Evolutionary conservation across 2,888 invertebrate species (phyloP), one percentile per base, ranked within the genome.

Genomic region (Dynastes tityus): DNA sequence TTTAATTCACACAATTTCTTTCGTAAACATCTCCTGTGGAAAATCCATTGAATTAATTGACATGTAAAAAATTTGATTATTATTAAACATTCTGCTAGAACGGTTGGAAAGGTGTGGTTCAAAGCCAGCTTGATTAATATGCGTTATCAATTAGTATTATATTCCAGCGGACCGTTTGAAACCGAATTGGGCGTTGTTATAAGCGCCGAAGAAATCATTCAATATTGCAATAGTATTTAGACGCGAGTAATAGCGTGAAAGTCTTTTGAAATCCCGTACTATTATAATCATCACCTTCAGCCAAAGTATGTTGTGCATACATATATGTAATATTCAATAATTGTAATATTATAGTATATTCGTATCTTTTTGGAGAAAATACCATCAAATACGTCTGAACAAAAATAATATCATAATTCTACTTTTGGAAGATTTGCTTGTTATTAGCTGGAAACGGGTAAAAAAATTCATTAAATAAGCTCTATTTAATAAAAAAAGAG

Each of bases 111-210:
- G 68, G 68, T 68, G 68, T 45, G 68, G 68, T 68, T 68, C 68
- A 27, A 49, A 68, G 68, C 37, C 8, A 13, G 22, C 68, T 68
- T 68, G 49, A 68, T 68, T 68, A 68, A 68, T 68, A 68, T 49
- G 68, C 68, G 68, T 22, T 49, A 68, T 68, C 68, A 68, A 49
- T 49, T 67, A 67, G 29, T 27, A 68, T 68, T 68, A 45, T 49
- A 32, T 68, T 68, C 49, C 29, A 22, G 3, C 22, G 49, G 9
- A 16, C 49, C 32, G 29, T 68, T 68, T 68, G 22, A 49, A 45
- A 49, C 9, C 49, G 37, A 49, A 68, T 49, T 51, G 49, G 6
- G 27, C 37, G 22, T 49, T 22, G 37, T 65, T 65, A 65, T 65
- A n/a, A 45, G 37, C 45, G 8, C 45, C 40, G 37, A 65, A 40